Evolutionary conservation across 2,888 invertebrate species (phyloP), one percentile per base, ranked within the genome.

Genomic region (Podabrus alpinus): DNA sequence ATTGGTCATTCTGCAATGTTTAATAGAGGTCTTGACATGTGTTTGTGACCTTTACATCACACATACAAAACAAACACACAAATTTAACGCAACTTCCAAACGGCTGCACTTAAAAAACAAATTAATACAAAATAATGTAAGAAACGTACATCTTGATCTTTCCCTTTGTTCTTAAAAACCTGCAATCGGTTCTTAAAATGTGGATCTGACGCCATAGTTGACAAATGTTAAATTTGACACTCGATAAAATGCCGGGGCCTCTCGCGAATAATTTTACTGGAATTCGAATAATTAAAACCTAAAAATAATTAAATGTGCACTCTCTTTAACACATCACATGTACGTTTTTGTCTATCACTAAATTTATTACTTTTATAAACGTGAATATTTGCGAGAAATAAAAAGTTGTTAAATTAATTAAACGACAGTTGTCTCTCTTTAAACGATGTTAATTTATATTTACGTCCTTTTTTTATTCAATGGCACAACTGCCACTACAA

Each of bases 141-240:
- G n/a, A 69, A 77, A 93, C 96, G 94, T 91, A 97, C 98, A 91
- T 98, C 98, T 89, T 97, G 97, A 91, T 99, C 98, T 92, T 98
- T 99, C 86, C 98, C 98, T 92, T 97, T 97, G 92, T 99, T 98
- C 94, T 99, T 99, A 90, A 97, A 97, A 88, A 93, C 95, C 89
- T 95, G 94, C 91, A 96, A 93, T 90, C 96, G 94, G 91, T 93
- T 94, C 91, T 93, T 94, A 89, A 90, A 90, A 89, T 90, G 91
- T 88, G 91, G 91, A 88, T 92, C 92, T 84, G 90, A 89, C 91
- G 93, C 92, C 94, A 94, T 94, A 92, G 92, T 93, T 88, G 85
- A 82, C 76, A 80, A 80, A 81, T 75, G 71, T 71, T 68, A 64
- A 69, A 69, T 45, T 17, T 61, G 68, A 74, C 24, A 66, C 68